A percentile compares a stretch with the other conserved stretches of the same genome.
Conservation (phyloP, 2,888 invertebrate genomes). For the Scelioninae gen. 2 region DNA sequence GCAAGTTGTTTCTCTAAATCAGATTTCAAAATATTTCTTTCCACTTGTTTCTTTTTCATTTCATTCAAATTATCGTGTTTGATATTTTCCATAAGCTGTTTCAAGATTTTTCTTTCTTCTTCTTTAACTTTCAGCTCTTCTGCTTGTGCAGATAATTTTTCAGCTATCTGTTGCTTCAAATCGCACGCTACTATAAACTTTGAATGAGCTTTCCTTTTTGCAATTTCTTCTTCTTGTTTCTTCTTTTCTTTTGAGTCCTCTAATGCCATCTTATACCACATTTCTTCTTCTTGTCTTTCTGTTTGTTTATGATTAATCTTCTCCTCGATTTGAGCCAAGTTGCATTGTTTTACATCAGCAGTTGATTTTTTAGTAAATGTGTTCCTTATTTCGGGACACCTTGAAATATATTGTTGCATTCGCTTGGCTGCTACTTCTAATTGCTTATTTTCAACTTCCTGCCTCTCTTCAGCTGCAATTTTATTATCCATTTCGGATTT, state of each 20-base stretch:
- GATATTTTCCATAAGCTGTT: constrained; percentile 60
- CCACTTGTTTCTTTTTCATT: constrained; percentile 61
- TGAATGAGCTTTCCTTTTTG: constrained; percentile 50
- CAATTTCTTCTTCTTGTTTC: constrained; percentile 62
- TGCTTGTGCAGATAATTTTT: constrained; percentile 63
- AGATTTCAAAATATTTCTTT: constrained; percentile 62
- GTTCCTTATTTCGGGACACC: constrained; percentile 76
- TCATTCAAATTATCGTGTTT: constrained; percentile 62
- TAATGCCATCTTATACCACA: constrained; percentile 80
- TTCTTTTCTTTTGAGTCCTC: constrained; percentile 76
- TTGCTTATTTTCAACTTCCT: constrained; percentile 77
- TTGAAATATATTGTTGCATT: constrained; percentile 74
- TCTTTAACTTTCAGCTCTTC: constrained; percentile 61
- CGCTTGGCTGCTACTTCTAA: constrained; percentile 75
- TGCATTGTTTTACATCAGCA: constrained; percentile 77
- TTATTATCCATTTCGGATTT: constrained; percentile 77
- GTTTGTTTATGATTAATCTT: constrained; percentile 77
- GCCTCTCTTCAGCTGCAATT: constrained; percentile 75
- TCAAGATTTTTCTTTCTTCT: constrained; percentile 65
- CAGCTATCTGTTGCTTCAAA: constrained; percentile 66
- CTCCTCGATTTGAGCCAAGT: constrained; percentile 80
- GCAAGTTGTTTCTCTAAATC: constrained; percentile 69
- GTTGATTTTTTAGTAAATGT: constrained; percentile 75
- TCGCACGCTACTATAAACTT: constrained; percentile 47
- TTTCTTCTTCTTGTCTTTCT: constrained; percentile 78